Base-by-base conservation (phyloP, 2,113 vertebrate species). In the Gymnorhina tibicen region DNA sequence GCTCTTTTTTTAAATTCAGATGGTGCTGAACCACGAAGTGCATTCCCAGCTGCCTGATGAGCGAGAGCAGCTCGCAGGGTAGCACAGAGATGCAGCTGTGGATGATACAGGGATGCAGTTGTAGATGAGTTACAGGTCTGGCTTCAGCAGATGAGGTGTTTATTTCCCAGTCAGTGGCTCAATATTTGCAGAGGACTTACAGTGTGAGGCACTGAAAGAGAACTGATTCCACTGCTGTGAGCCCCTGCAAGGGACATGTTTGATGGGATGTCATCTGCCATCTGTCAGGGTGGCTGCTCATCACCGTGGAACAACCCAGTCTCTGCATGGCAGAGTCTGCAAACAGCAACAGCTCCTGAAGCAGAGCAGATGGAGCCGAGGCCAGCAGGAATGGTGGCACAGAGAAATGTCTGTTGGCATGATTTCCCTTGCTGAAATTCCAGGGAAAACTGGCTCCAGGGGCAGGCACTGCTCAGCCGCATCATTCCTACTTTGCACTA, bases 301-400 rank as follows among this genome's bases (percentile, higher is more conserved):
- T 46, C 56, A 59, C 60, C 11, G 5, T 0, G 1, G 46, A 63
- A 50, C 42, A 64, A 6, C 46, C 9, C 24, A 13, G 12, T 3
- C 63, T 76, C 62, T 89, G 62, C 66, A 13, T 27, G 46, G 78
- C 44, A 39, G 28, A 62, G 37, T 46, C 56, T 77, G 50, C 76
- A 56, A 46, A 72, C 53, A 68, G 42, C 70, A 75, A 2, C 9
- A 91, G 64, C 63, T 69, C 49, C 68, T 69, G 73, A 37, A 64
- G 84, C 50, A n/a, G 24, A 55, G 47, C 6, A 2, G 37, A 21
- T 27, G n/a, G n/a, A 72, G 53, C 89, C 2, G 2, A 74, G 77
- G 39, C 59, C 73, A 77, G 63, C 63, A 95, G 89, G 77, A 81
- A 77, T 9, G 7, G 49, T 3, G 9, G 44, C 63, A 11, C 0